Conservation (phyloP, 2,113 vertebrate genomes). For the Saimiri boliviensis region DNA sequence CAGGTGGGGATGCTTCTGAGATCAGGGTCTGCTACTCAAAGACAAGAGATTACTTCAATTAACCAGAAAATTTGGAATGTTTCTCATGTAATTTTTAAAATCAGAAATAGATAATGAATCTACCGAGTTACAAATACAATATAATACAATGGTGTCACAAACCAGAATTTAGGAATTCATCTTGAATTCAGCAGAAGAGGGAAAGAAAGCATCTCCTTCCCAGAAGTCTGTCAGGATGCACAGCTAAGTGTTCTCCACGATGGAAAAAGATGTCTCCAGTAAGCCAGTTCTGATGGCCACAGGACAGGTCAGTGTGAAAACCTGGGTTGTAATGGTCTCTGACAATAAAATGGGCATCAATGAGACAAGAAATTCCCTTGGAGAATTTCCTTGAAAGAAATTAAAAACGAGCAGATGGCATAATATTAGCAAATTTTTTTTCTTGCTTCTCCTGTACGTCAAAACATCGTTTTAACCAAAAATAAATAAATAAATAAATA, state of each 20-base stretch:
- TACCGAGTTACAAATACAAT: neutral
- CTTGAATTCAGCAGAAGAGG: neutral
- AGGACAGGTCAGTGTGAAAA: neutral
- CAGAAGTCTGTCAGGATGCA: neutral
- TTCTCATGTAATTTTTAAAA: neutral
- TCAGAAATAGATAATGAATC: neutral
- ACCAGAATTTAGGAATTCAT: neutral
- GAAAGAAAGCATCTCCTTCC: neutral
- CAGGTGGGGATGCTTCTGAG: neutral
- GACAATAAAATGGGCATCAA: neutral
- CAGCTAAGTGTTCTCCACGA: neutral
- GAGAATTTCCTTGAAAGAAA: slow-evolving; percentile 59
- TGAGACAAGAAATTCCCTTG: neutral
- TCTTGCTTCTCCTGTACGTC: slow-evolving; percentile 19
- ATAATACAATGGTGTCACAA: neutral
- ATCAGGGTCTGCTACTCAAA: neutral
- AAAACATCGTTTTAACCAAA: slow-evolving; percentile 50
- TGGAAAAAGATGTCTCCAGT: neutral
- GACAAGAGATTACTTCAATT: neutral
- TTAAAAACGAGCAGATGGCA: slow-evolving; percentile 49
- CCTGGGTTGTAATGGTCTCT: neutral
- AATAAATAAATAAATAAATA: neutral
- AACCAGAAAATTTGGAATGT: neutral
- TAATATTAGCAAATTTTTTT: slow-evolving; percentile 14
- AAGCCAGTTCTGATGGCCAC: neutral